Base-by-base conservation (phyloP, 1,140 invertebrate species). In the Cataglyphis hispanica region DNA sequence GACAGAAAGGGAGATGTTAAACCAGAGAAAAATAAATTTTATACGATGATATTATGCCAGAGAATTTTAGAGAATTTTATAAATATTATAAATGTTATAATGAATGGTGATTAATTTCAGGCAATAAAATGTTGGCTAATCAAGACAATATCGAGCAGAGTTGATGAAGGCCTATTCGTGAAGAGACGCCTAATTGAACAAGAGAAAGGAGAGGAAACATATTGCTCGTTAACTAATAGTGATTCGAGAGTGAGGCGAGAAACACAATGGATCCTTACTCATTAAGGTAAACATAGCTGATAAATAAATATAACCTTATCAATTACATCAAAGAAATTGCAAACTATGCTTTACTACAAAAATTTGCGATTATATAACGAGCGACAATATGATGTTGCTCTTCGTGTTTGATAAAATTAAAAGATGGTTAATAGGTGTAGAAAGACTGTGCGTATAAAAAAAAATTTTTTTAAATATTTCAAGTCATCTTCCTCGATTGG, bases 241-340 rank as follows among this genome's bases (percentile, higher is more conserved):
- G 11, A 13, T 67, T 8, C 11, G 22, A 63, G 16, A 11, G 11
- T 72, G 63, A 58, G 53, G 22, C 40, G 11, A 11, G 40, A 50
- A 19, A 16, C 27, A 43, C 13, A 6, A 91, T 93, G 92, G 92
- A 93, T 92, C 92, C 92, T 56, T 93, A 92, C 34, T 92, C 88
- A 53, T 58, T 92, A 34, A 93, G 92, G 92, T 92, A 34, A 86
- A 87, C 87, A 34, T 34, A 10, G 16, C 4, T 13, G 19, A 70
- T 5, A 43, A 43, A 8, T 31, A 31, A 31, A 31, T 31, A 31
- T 31, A 31, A 31, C 2, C n/a, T 43, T 60, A 22, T 8, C 8
- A 16, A 3, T 37, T 2, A 3, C 7, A 1, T 64, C 40, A 31
- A 40, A 64, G 4, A 50, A 19, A 63, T n/a, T 5, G 10, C 2